These are phyloP conservation scores for Charaxes varanes DNA, from an alignment of 1,140 invertebrate genomes.

Conservation along the genomic window DNA sequence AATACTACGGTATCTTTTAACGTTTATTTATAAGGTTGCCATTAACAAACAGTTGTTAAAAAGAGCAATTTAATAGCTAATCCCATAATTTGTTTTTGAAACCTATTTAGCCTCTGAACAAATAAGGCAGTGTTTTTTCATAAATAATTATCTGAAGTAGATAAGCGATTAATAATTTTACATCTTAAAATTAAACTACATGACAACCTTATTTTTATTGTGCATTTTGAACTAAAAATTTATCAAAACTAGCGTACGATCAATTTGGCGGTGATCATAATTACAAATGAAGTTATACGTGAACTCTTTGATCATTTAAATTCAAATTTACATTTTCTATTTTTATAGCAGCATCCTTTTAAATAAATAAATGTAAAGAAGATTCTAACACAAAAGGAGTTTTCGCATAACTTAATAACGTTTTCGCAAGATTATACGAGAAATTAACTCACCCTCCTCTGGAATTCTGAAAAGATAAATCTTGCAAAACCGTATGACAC, in stretches of 20 bases:
- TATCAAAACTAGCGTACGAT: constrained; percentile 4
- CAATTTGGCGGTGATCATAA: constrained; percentile 33
- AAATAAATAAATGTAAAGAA: not conserved
- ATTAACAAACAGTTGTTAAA: constrained; percentile 33
- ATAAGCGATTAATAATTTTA: not conserved
- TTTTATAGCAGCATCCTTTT: too few species aligned
- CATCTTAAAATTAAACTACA: constrained; percentile 16
- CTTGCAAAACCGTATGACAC: constrained; percentile 57
- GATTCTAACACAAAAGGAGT: constrained; percentile 20
- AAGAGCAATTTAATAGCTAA: too few species aligned
- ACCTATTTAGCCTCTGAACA: not conserved
- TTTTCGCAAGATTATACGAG: constrained; percentile 51
- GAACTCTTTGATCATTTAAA: constrained; percentile 21
- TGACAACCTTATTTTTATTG: constrained; percentile 44
- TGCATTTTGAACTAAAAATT: constrained; percentile 9
- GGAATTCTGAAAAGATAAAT: constrained; percentile 60
- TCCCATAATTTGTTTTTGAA: too few species aligned
- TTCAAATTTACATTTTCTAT: not conserved
- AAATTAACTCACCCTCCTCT: constrained; percentile 63
- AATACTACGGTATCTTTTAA: constrained; percentile 38
- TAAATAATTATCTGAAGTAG: not conserved
- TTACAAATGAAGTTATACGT: constrained; percentile 36
- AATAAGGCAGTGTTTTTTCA: not conserved
- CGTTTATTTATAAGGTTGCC: constrained; percentile 54
- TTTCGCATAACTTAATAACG: constrained; percentile 48